These are phyloP conservation scores for Ruditapes philippinarum DNA, from an alignment of 1,140 invertebrate species.

Conservation along the genomic window DNA sequence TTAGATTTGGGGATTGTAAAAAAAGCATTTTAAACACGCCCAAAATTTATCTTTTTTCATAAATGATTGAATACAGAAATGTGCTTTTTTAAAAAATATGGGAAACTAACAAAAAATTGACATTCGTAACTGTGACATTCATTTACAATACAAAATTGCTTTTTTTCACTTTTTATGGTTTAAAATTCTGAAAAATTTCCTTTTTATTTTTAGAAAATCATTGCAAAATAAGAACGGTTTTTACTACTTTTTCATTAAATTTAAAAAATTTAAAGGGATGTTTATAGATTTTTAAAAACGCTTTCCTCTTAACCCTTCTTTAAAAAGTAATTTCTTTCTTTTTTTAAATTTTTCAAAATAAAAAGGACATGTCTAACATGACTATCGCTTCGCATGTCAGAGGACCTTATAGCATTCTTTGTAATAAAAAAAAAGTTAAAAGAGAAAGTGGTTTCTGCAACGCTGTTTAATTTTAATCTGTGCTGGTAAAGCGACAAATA, in stretches of 20 bases:
- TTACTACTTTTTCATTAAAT: conserved; percentile 44
- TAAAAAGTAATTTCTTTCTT: conserved; percentile 23
- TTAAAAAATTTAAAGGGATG: conserved; percentile 42
- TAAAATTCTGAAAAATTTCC: not conserved
- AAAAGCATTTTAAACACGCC: not conserved
- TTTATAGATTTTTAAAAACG: conserved; percentile 47
- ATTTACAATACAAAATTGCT: not conserved
- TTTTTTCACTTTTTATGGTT: not conserved
- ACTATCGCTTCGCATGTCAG: not conserved
- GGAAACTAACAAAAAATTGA: not conserved
- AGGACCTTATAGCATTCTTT: not conserved
- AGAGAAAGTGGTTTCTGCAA: not conserved
- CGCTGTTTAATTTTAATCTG: too few species aligned
- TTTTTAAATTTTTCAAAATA: conserved; percentile 11
- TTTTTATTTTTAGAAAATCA: conserved; percentile 23
- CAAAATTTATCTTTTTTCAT: not conserved
- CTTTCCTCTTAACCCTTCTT: not conserved
- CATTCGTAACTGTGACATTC: not conserved
- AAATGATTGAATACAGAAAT: not conserved
- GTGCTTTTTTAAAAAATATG: not conserved
- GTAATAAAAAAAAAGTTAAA: conserved; percentile 12
- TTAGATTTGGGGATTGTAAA: not conserved
- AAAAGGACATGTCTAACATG: not conserved
- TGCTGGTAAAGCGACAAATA: too few species aligned
- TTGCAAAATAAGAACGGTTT: conserved; percentile 7